Evolutionary conservation across 1,140 invertebrate species (phyloP), one percentile per base, ranked within the genome.

Genomic region (Macrocentrus cingulum): DNA sequence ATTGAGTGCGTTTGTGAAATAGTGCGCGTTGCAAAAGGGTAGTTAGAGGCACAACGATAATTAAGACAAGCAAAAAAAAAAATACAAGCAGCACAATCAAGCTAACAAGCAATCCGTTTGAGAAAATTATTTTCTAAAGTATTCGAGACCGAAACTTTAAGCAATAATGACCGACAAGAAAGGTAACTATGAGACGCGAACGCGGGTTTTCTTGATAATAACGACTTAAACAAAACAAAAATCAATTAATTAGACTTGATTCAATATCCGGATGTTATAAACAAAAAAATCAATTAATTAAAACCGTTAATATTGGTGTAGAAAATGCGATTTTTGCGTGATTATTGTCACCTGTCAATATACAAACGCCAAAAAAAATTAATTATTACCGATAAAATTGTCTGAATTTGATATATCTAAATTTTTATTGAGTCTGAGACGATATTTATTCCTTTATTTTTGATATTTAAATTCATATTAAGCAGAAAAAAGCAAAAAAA

Each of bases 101-200:
- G 19, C 5, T n/a, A 9, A 46, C 2, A 46, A 46, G 8, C n/a
- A 3, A n/a, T n/a, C n/a, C 37, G 20, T 16, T 37, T 39, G 18
- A 51, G 11, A 51, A 39, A 39, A 29, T 54, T 20, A 49, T 44
- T 51, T 51, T 48, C 48, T 58, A 44, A 25, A 44, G 39, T 51
- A 51, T 37, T 37, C 23, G n/a, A 44, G 44, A 46, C 1, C 15
- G 34, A 57, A 57, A 58, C 39, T 36, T 32, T 51, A 61, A 62
- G 72, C 69, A 74, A 79, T 77, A 77, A 79, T 79, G 77, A 73
- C 76, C 66, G 78, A 79, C 77, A 80, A 80, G 61, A 80, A 80
- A 80, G 78, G 78, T 80, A 80, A 80, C 65, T 80, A 80, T 79
- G 49, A 66, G 66, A 67, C 57, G 39, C 48, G 56, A 44, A 56